Conservation (phyloP, 1,140 invertebrate genomes). For the Drosophila teissieri region DNA sequence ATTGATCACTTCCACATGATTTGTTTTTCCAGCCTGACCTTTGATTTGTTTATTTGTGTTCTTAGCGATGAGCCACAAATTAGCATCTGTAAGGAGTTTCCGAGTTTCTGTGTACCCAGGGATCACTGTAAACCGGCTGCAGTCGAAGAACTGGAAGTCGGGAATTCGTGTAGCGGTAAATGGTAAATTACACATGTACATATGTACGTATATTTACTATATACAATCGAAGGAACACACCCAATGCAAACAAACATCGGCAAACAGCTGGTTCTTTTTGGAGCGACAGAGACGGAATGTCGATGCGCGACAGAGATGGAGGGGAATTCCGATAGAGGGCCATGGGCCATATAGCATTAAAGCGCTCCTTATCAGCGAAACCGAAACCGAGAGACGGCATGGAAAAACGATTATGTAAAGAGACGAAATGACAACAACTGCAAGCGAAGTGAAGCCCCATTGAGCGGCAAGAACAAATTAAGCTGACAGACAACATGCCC, state of each 20-base stretch:
- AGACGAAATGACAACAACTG: constrained; percentile 18
- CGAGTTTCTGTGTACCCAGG: neutral
- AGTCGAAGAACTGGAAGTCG: constrained; percentile 50
- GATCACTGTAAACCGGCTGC: constrained; percentile 25
- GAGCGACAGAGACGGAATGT: constrained; percentile 10
- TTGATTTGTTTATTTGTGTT: neutral
- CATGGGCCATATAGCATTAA: constrained; percentile 3
- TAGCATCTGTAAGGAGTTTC: neutral
- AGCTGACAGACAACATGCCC: constrained; percentile 50
- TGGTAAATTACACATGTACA: constrained; percentile 28
- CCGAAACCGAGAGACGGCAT: constrained; percentile 31
- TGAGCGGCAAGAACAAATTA: constrained; percentile 54
- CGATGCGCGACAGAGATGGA: constrained; percentile 25
- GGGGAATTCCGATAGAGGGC: constrained; percentile 57
- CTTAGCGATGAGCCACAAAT: neutral
- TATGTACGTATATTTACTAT: neutral
- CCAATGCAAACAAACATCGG: constrained; percentile 27
- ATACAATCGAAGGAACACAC: neutral
- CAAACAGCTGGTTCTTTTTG: constrained; percentile 51
- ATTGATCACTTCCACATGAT: neutral
- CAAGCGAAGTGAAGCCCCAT: constrained; percentile 15
- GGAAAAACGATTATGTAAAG: constrained; percentile 80
- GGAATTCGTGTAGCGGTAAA: constrained; percentile 66
- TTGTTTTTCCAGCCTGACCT: neutral
- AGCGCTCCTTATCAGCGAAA: constrained; percentile 56